Conservation (phyloP, 30 jellyfish, hydroid and myxozoan species). For the Aurelia aurita complex sp. Pacific region DNA sequence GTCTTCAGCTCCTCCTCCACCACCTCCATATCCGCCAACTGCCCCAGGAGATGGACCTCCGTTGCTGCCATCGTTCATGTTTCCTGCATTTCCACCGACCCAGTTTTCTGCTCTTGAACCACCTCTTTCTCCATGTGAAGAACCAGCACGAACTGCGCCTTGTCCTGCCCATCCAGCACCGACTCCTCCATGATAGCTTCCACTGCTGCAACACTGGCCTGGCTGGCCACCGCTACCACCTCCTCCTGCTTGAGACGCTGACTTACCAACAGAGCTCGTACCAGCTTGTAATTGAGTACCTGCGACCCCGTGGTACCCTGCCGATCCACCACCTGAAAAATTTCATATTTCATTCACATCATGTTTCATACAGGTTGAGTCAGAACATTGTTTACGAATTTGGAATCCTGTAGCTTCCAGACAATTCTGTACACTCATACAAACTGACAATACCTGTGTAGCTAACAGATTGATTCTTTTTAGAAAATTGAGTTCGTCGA, state of each 20-base stretch:
- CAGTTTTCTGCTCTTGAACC: conserved; percentile 18
- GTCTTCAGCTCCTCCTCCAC: conserved; percentile 59
- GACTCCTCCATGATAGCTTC: conserved; percentile 58
- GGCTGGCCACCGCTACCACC: conserved; percentile 59
- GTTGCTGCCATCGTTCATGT: conserved; percentile 44
- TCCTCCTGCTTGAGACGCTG: conserved; percentile 5
- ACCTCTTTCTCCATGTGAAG: conserved; percentile 46
- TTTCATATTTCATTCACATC: too few relatives aligned
- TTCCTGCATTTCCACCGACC: conserved; percentile 59
- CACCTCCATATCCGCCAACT: conserved; percentile 73
- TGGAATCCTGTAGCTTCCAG: too few relatives aligned
- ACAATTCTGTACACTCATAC: too few relatives aligned
- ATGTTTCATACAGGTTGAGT: too few relatives aligned
- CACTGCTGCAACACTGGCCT: conserved; percentile 57
- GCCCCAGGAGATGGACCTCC: conserved; percentile 80
- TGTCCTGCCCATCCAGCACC: conserved; percentile 56
- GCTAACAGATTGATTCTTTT: too few relatives aligned
- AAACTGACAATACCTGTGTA: too few relatives aligned
- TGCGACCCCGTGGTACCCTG: conserved; percentile 54
- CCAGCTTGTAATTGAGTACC: conserved; percentile 36
- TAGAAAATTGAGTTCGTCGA: too few relatives aligned
- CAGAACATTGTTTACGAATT: too few relatives aligned
- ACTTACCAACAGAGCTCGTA: not conserved
- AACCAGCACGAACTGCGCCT: conserved; percentile 13
- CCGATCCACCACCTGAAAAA: conserved; percentile 50